These are phyloP conservation scores for Epizoanthus fatuus DNA, from an alignment of 92 coral and sea anemone species.

Conservation along the genomic window DNA sequence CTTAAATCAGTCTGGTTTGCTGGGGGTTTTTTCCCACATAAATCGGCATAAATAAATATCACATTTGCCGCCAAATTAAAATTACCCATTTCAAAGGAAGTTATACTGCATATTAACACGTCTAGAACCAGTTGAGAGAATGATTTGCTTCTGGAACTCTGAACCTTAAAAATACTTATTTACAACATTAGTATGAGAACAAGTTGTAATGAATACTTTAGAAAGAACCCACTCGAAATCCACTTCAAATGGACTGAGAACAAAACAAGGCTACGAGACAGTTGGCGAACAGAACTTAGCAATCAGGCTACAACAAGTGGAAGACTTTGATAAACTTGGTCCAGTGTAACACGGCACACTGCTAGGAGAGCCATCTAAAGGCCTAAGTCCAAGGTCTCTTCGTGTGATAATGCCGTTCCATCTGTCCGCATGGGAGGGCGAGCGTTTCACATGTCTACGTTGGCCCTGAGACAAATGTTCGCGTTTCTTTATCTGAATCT, in stretches of 20 bases:
- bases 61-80: no score
- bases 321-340: slow-evolving; percentile 5
- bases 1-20: no score
- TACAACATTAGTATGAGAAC: no score
- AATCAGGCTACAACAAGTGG: slow-evolving; percentile 65
- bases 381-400: slow-evolving; percentile 38
- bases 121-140: no score
- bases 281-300: slow-evolving; percentile 74
- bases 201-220: no score
- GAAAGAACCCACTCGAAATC: not conserved
- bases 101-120: no score
- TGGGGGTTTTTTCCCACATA: no score
- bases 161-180: no score
- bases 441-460: slow-evolving; percentile 16
- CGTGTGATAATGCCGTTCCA: slow-evolving; percentile 44
- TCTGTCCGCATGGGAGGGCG: slow-evolving; percentile 26
- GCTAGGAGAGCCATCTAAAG: slow-evolving; percentile 27
- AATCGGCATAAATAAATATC: no score
- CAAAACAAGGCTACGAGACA: slow-evolving; percentile 38
- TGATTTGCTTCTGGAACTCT: no score
- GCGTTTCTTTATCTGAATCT: slow-evolving; percentile 13
- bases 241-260: not conserved
- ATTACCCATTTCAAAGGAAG: no score
- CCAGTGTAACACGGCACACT: not conserved
- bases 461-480: slow-evolving; percentile 5